These are phyloP conservation scores for Ammodytes marinus DNA, from an alignment of 2,113 vertebrate genomes.

Conservation along the genomic window DNA sequence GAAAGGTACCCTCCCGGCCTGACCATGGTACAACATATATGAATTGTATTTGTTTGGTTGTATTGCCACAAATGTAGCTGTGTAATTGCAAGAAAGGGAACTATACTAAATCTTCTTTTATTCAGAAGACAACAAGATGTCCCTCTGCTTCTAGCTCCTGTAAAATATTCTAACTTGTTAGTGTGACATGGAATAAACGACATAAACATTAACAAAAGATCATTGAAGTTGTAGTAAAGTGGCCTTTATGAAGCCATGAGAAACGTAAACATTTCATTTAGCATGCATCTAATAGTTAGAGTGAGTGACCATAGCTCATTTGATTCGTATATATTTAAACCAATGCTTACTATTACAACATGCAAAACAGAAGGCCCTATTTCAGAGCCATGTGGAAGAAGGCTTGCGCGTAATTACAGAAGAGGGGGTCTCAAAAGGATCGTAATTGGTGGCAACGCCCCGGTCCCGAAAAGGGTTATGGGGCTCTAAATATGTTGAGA, in stretches of 20 bases:
- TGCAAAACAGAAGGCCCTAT: conserved; percentile 63
- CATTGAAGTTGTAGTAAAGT: conserved; percentile 5
- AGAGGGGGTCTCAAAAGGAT: conserved; percentile 67
- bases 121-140: not conserved
- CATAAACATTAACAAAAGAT: conserved; percentile 16
- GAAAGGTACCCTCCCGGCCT: not conserved
- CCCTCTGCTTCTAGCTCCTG: not conserved
- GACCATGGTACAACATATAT: not conserved
- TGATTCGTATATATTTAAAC: conserved; percentile 30
- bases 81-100: not conserved
- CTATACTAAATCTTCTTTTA: not conserved
- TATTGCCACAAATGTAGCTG: not conserved
- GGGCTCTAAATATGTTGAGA: conserved; percentile 72
- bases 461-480: conserved; percentile 56
- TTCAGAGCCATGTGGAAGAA: conserved; percentile 61
- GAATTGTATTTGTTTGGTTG: not conserved
- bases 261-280: conserved; percentile 41
- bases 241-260: not conserved
- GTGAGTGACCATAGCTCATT: not conserved
- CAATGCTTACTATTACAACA: conserved; percentile 56
- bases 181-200: not conserved
- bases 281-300: conserved; percentile 33
- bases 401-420: conserved; percentile 76
- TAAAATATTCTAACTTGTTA: not conserved
- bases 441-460: conserved; percentile 76